Base-by-base conservation (phyloP, 2,113 vertebrate genomes). In the Nerophis ophidion region DNA sequence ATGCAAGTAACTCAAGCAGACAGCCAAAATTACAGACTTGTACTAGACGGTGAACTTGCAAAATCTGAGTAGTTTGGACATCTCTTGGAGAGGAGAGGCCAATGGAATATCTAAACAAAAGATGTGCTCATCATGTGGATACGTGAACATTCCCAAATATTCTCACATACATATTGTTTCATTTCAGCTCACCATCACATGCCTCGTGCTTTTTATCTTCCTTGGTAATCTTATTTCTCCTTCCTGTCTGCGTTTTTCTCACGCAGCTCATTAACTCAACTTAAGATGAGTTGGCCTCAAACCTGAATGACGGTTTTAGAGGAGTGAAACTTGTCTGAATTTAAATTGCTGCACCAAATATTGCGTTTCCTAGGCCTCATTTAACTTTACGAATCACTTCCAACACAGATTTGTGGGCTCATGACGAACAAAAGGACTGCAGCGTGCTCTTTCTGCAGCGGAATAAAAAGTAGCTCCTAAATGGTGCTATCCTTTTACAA, bases 101-200 rank as follows among this genome's bases (percentile, higher is more conserved):
- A 35, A 60, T 55, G 72, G 65, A 68, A 79, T 68, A 71, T 72
- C 74, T 75, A 59, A 26, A 74, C 63, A 42, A 17, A 66, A 76
- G 78, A 86, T 82, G 79, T 84, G 81, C 59, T 71, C 48, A 72
- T 65, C 81, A 84, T 76, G 61, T 81, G 73, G 74, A 78, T 65
- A 67, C 72, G 34, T 74, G 60, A 40, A 9, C 36, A 55, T 38
- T 55, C 6, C 45, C n/a, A 52, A 70, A 78, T 67, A 68, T 70
- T 70, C 68, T 73, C 57, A 86, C 77, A 81, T 74, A 77, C 79
- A 85, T 84, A 76, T 86, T 70, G 75, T 77, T 81, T 84, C 71
- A 82, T 79, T 76, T 84, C 74, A 72, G 74, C 50, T 47, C 64
- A 73, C 68, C 57, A 70, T 59, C 60, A 49, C 49, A 69, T 17